Base-by-base conservation (phyloP, 1,140 invertebrate genomes). In the Drosophila sproati region DNA sequence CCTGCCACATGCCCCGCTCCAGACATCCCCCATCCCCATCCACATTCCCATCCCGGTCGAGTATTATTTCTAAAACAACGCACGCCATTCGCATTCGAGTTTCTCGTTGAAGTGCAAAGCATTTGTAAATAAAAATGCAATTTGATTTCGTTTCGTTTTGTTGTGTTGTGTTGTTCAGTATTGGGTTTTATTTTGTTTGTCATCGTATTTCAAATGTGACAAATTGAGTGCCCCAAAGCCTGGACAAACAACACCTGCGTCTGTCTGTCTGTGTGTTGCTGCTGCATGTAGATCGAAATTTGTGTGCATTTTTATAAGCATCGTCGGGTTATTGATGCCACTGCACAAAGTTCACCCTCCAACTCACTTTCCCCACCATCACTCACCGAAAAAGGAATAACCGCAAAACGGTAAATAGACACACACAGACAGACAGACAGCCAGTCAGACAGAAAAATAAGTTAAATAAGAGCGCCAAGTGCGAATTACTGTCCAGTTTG, bases 71-170 rank as follows among this genome's bases (percentile, higher is more conserved):
- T 74, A 70, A 74, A 74, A 73, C 64, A 74, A 62, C 50, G 51
- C 35, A 29, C 37, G 45, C 45, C 62, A 66, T 52, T 63, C 29
- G 35, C 48, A 41, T 62, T 72, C 57, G 61, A 77, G 54, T 63
- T 62, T 60, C 52, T 48, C 55, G 48, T 66, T 73, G 66, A 82
- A 87, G 86, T 91, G 87, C 76, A 76, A 86, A 90, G 79, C 88
- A 80, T 91, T 90, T 87, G 86, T 64, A 91, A 90, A 90, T 91
- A 91, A 91, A 91, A 90, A 90, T 91, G 82, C 82, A 91, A 91
- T 90, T 90, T 72, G 71, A 87, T 90, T 90, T 91, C 57, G 86
- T 76, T 77, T 69, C 57, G 86, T 76, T 77, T 69, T 67, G 61
- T 59, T 78, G 62, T 39, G 73, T 78, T 66, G 70, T 41, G 29